Conservation (phyloP, 2,113 vertebrate species). For the Phalacrocorax carbo region DNA sequence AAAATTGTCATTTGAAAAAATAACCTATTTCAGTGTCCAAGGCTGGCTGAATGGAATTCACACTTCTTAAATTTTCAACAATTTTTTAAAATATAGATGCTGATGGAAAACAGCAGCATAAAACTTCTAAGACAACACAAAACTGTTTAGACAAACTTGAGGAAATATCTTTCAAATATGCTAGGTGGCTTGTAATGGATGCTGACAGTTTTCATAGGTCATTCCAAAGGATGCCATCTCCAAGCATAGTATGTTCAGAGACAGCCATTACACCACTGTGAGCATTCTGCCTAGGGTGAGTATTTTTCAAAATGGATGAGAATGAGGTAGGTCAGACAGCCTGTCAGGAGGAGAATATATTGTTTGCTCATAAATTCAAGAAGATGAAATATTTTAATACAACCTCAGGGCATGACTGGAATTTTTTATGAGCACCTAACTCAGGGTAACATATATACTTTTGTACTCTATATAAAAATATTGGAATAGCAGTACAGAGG, state of each 20-base stretch:
- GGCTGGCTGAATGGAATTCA: not conserved
- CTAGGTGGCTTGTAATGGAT: not conserved
- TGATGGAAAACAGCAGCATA: not conserved
- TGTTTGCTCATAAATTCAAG: not conserved
- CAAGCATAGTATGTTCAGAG: not conserved
- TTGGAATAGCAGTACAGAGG: not conserved
- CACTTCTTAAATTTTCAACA: not conserved
- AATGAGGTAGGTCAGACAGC: conserved; percentile 1
- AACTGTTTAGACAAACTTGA: not conserved
- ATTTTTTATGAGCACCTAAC: not conserved
- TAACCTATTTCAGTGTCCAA: not conserved
- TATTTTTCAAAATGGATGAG: not conserved
- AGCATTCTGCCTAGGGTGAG: not conserved
- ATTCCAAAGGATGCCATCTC: not conserved
- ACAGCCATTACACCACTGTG: not conserved
- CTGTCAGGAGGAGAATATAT: not conserved
- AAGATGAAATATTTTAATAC: not conserved
- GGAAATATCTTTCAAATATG: not conserved
- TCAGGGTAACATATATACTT: not conserved
- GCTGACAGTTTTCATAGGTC: conserved; percentile 5
- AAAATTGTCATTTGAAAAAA: not conserved
- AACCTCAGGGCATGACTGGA: not conserved
- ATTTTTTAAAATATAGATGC: not conserved
- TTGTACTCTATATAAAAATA: not conserved
- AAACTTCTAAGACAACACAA: not conserved